These are phyloP conservation scores for Prosapia bicincta DNA, from an alignment of 2,888 invertebrate genomes.

Conservation along the genomic window DNA sequence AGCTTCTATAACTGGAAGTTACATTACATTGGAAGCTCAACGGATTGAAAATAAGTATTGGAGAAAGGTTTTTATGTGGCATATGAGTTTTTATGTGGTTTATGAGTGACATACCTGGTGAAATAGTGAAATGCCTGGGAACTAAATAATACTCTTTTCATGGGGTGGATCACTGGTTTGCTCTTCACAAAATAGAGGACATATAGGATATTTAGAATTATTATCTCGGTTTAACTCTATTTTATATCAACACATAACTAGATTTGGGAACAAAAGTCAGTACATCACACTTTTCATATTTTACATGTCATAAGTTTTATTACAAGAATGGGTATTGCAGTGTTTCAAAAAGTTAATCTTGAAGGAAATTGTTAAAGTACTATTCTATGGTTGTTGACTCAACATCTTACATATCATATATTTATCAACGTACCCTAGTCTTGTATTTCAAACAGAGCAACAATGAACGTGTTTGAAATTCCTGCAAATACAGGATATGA, in stretches of 20 bases:
- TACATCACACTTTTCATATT: slow-evolving; percentile 15
- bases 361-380: slow-evolving; percentile 11
- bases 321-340: slow-evolving; percentile 9
- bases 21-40: too few relatives aligned
- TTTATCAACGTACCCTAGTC: slow-evolving; percentile 16
- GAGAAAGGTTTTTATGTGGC: slow-evolving; percentile 4
- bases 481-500: slow-evolving; percentile 10
- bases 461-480: slow-evolving; percentile 10
- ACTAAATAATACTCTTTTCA: neutral
- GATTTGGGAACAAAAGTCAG: slow-evolving; percentile 12
- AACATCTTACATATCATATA: slow-evolving; percentile 7
- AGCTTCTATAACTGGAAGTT: too few relatives aligned
- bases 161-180: neutral
- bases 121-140: slow-evolving; percentile 3
- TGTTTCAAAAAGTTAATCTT: slow-evolving; percentile 3
- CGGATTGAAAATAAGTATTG: slow-evolving; percentile 8
- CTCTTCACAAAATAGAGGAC: neutral
- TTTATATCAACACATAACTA: slow-evolving; percentile 10
- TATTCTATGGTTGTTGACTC: neutral
- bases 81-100: too few relatives aligned
- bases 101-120: neutral
- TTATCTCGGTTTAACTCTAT: slow-evolving; percentile 10
- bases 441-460: neutral
- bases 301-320: slow-evolving; percentile 12
- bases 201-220: neutral